Evolutionary conservation across 2,113 vertebrate species (phyloP).

Genomic region (Microcebus griseorufus): DNA sequence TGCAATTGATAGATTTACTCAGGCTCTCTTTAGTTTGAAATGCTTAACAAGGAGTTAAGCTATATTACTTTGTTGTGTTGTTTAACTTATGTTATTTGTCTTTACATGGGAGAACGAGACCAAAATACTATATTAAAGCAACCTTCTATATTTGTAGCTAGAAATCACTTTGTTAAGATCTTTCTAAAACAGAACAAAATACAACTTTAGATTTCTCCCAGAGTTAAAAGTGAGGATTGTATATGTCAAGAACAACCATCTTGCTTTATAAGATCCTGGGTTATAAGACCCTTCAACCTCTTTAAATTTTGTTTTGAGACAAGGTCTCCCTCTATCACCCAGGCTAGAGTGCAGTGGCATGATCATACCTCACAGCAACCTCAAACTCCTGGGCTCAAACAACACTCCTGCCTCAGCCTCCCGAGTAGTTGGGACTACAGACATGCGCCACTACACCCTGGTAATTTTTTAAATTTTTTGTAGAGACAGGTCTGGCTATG

Average conservation of each 20-base stretch:
- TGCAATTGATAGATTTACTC: slow-evolving; percentile 17
- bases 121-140: background rate
- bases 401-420: too few relatives aligned
- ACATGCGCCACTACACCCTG: too few relatives aligned
- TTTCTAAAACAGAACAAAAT: slow-evolving; percentile 1
- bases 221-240: background rate
- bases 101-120: slow-evolving; percentile 8
- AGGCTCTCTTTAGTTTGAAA: slow-evolving; percentile 27
- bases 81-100: slow-evolving; percentile 14
- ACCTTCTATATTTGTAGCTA: background rate
- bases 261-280: background rate
- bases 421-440: too few relatives aligned
- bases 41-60: background rate
- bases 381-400: too few relatives aligned
- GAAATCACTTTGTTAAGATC: background rate
- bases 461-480: too few relatives aligned
- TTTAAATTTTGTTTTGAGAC: background rate
- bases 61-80: background rate
- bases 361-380: too few relatives aligned
- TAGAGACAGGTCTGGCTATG: too few relatives aligned
- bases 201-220: background rate
- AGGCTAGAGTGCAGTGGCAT: too few relatives aligned
- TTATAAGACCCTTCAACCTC: background rate
- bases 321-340: too few relatives aligned
- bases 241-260: background rate